These are phyloP conservation scores for Caenorhabditis doughertyi DNA, from an alignment of 2,888 invertebrate genomes.

Conservation along the genomic window DNA sequence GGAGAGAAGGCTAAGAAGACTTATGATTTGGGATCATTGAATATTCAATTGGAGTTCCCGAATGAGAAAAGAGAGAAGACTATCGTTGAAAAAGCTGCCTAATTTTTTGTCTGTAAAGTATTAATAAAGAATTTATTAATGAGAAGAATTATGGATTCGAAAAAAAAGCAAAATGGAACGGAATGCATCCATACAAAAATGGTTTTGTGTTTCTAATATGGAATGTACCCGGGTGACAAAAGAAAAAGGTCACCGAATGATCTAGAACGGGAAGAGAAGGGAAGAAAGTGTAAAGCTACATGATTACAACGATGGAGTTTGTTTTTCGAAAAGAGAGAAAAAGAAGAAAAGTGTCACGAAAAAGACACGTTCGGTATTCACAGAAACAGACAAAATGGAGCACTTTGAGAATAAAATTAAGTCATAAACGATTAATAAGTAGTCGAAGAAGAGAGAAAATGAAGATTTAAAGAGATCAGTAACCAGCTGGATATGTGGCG, in stretches of 20 bases:
- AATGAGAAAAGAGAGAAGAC: conserved; percentile 72
- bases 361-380: conserved; percentile 50
- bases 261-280: conserved; percentile 20
- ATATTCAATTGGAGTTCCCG: conserved; percentile 73
- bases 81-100: conserved; percentile 59
- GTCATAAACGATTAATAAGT: not conserved
- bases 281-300: conserved; percentile 39
- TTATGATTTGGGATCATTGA: conserved; percentile 72
- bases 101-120: not conserved
- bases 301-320: conserved; percentile 22
- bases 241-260: conserved; percentile 47
- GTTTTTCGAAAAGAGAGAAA: conserved; percentile 12
- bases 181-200: conserved; percentile 42
- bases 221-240: conserved; percentile 65
- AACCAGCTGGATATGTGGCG: conserved; percentile 81
- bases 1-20: conserved; percentile 74
- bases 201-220: conserved; percentile 15
- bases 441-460: not conserved
- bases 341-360: conserved; percentile 5
- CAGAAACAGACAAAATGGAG: conserved; percentile 44
- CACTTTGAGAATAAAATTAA: conserved; percentile 22
- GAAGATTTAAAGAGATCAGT: conserved; percentile 68
- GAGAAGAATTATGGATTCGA: conserved; percentile 20
- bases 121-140: conserved; percentile 37
- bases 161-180: conserved; percentile 27